phyloP scores from a whole-genome alignment of 1,140 invertebrate genomes.

The Helicoverpa zea region DNA sequence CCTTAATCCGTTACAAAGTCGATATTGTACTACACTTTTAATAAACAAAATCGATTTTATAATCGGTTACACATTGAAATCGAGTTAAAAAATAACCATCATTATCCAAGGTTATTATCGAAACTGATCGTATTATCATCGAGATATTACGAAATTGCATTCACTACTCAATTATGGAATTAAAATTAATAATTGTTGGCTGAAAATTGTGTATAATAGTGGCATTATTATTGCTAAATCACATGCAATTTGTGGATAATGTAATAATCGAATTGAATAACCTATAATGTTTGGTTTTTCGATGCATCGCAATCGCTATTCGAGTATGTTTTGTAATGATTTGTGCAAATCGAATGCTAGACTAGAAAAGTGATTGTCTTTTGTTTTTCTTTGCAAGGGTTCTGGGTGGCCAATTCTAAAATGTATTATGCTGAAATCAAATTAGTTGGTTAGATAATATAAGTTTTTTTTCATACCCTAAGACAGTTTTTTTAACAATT shows the following conservation, averaged over 20 bases:
- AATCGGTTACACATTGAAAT: neutral
- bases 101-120: constrained; percentile 39
- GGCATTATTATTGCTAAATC: constrained; percentile 22
- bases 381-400: neutral
- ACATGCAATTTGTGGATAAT: constrained; percentile 17
- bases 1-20: too few species aligned
- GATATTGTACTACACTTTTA: too few species aligned
- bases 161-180: constrained; percentile 9
- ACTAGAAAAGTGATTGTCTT: neutral
- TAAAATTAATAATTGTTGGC: constrained; percentile 31
- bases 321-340: neutral
- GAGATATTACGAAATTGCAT: constrained; percentile 23
- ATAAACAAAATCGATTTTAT: neutral
- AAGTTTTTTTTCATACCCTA: too few species aligned
- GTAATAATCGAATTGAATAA: constrained; percentile 31
- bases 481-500: too few species aligned
- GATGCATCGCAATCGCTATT: constrained; percentile 1
- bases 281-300: neutral
- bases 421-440: too few species aligned
- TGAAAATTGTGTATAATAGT: constrained; percentile 14
- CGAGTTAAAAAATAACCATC: neutral
- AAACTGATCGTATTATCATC: constrained; percentile 39
- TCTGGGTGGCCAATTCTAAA: neutral
- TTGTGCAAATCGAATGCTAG: neutral
- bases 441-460: too few species aligned